phyloP scores from a whole-genome alignment of 2,888 invertebrate species.

The Agrochola lota region DNA sequence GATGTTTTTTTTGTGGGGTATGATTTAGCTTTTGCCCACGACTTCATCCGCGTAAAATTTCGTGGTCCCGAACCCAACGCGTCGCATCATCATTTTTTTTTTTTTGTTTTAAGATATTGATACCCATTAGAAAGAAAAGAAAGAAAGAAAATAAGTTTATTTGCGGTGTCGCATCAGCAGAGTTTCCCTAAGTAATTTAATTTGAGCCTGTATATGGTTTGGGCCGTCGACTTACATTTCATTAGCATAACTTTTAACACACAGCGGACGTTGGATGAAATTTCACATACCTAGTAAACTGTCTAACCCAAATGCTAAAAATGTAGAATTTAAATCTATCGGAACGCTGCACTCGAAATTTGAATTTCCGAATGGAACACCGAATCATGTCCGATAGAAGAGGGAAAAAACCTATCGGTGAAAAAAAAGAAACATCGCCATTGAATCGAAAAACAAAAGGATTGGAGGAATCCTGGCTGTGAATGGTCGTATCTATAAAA shows the following conservation, averaged over 20 bases:
- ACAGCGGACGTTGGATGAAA: neutral
- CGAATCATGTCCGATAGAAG: constrained; percentile 70
- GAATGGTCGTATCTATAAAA: constrained; percentile 76
- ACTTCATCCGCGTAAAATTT: no score
- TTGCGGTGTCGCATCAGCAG: no score
- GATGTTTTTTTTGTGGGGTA: no score
- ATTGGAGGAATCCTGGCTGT: constrained; percentile 72
- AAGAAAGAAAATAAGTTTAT: no score
- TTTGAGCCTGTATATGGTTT: no score
- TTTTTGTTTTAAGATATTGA: no score
- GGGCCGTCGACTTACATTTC: fast-evolving
- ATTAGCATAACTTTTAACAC: neutral
- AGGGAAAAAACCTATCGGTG: constrained; percentile 64
- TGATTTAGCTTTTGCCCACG: no score
- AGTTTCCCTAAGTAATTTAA: no score
- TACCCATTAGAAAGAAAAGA: no score
- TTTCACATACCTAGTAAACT: neutral
- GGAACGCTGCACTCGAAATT: constrained; percentile 70
- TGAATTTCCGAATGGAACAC: constrained; percentile 72
- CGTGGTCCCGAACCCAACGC: no score
- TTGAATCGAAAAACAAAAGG: constrained; percentile 79
- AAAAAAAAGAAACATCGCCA: constrained; percentile 61
- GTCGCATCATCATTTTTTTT: no score
- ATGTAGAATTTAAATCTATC: constrained; percentile 53
- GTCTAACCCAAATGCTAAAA: constrained; percentile 15